Evolutionary conservation across 2,888 invertebrate species (phyloP).

Genomic region (Mythimna pallens): DNA sequence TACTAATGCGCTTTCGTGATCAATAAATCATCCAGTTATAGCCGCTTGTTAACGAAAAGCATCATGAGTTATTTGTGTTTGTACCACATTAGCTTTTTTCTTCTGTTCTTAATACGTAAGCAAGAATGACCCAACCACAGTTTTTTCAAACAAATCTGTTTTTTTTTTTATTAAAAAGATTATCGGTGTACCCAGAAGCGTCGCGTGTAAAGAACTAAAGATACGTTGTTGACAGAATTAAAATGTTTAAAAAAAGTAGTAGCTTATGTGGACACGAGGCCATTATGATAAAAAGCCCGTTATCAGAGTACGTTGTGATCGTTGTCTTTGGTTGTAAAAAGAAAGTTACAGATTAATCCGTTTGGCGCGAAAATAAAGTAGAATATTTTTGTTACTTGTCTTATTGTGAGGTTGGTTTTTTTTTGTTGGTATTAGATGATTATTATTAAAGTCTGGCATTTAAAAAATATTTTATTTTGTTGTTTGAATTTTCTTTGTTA

Average conservation of each 20-base stretch:
- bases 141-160: constrained; percentile 1
- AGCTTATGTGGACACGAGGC: constrained; percentile 82
- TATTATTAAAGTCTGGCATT: constrained; percentile 8
- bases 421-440: constrained; percentile 2
- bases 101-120: neutral
- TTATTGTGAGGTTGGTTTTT: constrained; percentile 8
- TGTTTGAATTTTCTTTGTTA: neutral
- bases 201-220: constrained; percentile 65
- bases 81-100: neutral
- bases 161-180: constrained; percentile 35
- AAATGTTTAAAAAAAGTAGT: constrained; percentile 72
- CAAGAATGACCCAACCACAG: constrained; percentile 8
- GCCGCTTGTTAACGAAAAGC: constrained; percentile 49
- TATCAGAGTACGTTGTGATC: constrained; percentile 69
- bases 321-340: constrained; percentile 70
- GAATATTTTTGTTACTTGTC: constrained; percentile 34
- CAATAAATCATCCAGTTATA: constrained; percentile 57
- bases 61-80: constrained; percentile 49
- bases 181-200: constrained; percentile 62
- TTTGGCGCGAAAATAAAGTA: constrained; percentile 60
- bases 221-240: constrained; percentile 69
- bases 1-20: constrained; percentile 58
- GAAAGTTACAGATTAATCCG: constrained; percentile 60
- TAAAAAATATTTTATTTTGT: neutral
- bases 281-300: constrained; percentile 81